These are phyloP conservation scores for Calameuta pallipes DNA, from an alignment of 2,888 invertebrate genomes.

Conservation along the genomic window DNA sequence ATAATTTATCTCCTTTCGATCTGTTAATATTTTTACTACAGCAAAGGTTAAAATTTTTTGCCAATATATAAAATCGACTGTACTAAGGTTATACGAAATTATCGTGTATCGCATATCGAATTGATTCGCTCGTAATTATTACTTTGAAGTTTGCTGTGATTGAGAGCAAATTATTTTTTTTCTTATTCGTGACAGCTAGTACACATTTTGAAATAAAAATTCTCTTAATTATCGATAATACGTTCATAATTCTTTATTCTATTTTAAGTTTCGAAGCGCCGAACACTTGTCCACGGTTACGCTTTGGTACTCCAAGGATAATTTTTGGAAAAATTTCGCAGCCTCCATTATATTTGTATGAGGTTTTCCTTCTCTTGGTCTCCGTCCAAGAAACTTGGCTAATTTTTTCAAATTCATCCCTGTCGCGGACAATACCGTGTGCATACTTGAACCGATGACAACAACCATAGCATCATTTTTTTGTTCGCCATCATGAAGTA, in stretches of 20 bases:
- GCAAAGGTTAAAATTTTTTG: not conserved
- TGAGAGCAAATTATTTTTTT: not conserved
- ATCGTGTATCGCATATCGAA: not conserved
- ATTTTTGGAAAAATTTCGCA: slow-evolving; percentile 22
- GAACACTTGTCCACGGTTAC: slow-evolving; percentile 11
- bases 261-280: not conserved
- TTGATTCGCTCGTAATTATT: not conserved
- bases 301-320: slow-evolving; percentile 26
- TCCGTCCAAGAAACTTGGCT: slow-evolving; percentile 14
- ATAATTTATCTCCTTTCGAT: not conserved
- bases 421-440: slow-evolving; percentile 26
- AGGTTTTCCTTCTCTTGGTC: slow-evolving; percentile 11
- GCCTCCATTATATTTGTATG: slow-evolving; percentile 31
- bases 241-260: not conserved
- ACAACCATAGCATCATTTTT: slow-evolving; percentile 30
- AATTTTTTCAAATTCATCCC: slow-evolving; percentile 29
- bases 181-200: not conserved
- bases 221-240: not conserved
- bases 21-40: not conserved
- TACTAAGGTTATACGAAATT: not conserved
- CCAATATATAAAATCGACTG: not conserved
- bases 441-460: slow-evolving; percentile 28
- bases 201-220: not conserved
- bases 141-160: not conserved
- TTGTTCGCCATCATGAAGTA: slow-evolving; percentile 35